A percentile compares a stretch with the other conserved stretches of the same genome.
phyloP scores from a whole-genome alignment of 2,113 vertebrate genomes.

The Myotis davidii region DNA sequence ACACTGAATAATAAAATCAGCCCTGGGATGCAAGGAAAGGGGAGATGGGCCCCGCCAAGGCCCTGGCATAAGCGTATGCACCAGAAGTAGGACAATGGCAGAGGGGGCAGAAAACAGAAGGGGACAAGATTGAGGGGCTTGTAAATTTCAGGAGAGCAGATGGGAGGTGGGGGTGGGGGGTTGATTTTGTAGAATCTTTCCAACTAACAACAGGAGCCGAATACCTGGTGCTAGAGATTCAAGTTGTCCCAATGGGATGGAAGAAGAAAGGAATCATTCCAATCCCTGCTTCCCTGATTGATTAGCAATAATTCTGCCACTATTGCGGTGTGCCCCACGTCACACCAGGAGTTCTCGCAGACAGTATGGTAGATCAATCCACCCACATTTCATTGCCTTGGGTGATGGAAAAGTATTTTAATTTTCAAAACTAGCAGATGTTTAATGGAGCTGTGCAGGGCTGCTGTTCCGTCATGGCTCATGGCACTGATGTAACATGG shows the following conservation, averaged over 20 bases:
- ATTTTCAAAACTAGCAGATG: conserved; percentile 14
- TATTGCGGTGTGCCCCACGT: accelerated
- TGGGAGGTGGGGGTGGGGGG: accelerated
- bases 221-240: not conserved
- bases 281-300: not conserved
- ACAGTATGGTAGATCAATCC: not conserved
- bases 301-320: not conserved
- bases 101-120: accelerated
- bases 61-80: accelerated
- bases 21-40: not conserved
- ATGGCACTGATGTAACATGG: not conserved
- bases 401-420: conserved; percentile 1
- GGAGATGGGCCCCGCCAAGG: not conserved
- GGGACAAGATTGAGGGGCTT: no score
- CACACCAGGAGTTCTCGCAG: not conserved
- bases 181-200: not conserved
- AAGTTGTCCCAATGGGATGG: accelerated
- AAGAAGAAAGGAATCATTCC: not conserved
- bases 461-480: not conserved
- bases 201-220: not conserved
- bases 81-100: not conserved
- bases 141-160: not conserved
- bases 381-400: not conserved
- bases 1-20: accelerated
- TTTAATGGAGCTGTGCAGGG: not conserved